Evolutionary conservation across 2,888 invertebrate genomes (phyloP), one percentile per base, ranked within the genome.

Genomic region (Sericinus montela): DNA sequence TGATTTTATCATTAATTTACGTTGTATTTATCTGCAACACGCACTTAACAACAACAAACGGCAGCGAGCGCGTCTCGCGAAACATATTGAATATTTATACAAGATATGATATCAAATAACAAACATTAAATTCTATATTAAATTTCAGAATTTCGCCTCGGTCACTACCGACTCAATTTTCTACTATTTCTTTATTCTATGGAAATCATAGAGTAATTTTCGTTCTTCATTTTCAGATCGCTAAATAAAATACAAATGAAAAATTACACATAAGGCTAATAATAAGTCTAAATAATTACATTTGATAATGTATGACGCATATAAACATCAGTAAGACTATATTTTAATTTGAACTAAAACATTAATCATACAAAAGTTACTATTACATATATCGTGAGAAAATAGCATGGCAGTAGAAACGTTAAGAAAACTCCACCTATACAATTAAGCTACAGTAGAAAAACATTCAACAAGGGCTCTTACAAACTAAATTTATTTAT

Each of bases 401-500:
- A 42, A 15, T 30, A 44, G 42, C 47, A 36, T 41, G 45, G 57
- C 56, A 54, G 54, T 57, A 59, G 47, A 59, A 57, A 58, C 44
- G 48, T 48, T 57, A 56, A 53, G 48, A 56, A 56, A 57, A 50
- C 35, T 53, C 37, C 43, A 34, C 41, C 46, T 59, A 43, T 34
- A 49, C 41, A 48, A 58, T 65, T 67, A 62, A 65, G 63, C 69
- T 73, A 73, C 63, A 57, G 63, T 73, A 73, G 67, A 73, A 74
- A n/a, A 75, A 75, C 63, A 67, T 69, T 70, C 58, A 77, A 72
- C 73, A 70, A 74, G 65, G 60, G 59, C 57, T 54, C 60, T 67
- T 66, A 63, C 60, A 19, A 49, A 69, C 62, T 67, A 70, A 59
- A 59, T 61, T 69, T 64, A 57, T 62, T 40, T 58, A 63, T 29